A percentile compares a stretch with the other conserved stretches of the same genome.
phyloP scores from a whole-genome alignment of 2,113 vertebrate species.

The Actinemys pallida region DNA sequence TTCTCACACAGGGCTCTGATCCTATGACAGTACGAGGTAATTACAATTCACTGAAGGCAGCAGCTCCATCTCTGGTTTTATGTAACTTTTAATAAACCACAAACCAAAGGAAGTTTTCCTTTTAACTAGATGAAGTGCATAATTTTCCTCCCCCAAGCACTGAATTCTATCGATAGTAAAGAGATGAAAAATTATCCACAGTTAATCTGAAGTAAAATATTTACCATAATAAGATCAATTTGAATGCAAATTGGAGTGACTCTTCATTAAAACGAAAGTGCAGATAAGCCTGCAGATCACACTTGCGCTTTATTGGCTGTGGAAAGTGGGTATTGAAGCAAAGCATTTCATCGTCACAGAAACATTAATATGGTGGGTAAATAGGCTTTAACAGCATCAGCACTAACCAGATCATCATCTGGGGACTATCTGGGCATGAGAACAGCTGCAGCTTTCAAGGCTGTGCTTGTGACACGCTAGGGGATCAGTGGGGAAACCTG shows the following conservation, averaged over 20 bases:
- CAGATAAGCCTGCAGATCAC: background rate
- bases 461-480: background rate
- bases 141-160: background rate
- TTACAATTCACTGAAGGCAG: background rate
- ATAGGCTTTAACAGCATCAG: constrained; percentile 4
- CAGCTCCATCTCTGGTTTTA: background rate
- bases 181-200: constrained; percentile 22
- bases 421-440: background rate
- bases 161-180: constrained; percentile 7
- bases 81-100: background rate
- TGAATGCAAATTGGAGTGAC: constrained; percentile 34
- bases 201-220: constrained; percentile 68
- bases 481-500: background rate
- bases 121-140: background rate
- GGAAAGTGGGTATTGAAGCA: constrained; percentile 14
- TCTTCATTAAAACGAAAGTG: constrained; percentile 30
- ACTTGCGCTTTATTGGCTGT: background rate
- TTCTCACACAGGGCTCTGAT: background rate
- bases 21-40: background rate
- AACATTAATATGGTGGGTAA: constrained; percentile 28
- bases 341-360: constrained; percentile 5
- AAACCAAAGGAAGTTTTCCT: background rate
- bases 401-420: background rate
- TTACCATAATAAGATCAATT: constrained; percentile 57
- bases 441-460: background rate